Evolutionary conservation across 2,888 invertebrate species (phyloP).

Genomic region (Chrysolina oricalcia): DNA sequence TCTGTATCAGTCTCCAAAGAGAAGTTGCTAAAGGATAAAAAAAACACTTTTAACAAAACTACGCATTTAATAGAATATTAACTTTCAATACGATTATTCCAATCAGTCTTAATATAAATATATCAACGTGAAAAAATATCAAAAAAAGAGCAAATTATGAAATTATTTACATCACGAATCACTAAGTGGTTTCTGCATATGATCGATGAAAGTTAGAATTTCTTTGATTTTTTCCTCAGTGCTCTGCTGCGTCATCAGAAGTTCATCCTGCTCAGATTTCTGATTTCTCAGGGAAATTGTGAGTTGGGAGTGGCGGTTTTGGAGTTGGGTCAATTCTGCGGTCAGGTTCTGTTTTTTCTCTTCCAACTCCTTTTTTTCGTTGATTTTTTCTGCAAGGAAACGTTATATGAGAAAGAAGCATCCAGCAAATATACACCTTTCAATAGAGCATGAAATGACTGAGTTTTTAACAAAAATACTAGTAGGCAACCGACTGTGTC

Average conservation of each 20-base stretch:
- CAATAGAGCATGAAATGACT: too few relatives aligned
- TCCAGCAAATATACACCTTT: background rate
- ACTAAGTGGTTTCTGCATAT: slow-evolving; percentile 49
- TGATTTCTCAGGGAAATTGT: slow-evolving; percentile 69
- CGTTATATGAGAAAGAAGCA: background rate
- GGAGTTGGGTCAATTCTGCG: slow-evolving; percentile 69
- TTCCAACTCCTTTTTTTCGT: slow-evolving; percentile 67
- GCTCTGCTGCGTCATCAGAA: slow-evolving; percentile 63
- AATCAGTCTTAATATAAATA: slow-evolving; percentile 19
- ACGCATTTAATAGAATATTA: slow-evolving; percentile 3
- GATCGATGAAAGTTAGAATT: slow-evolving; percentile 66
- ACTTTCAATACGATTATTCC: background rate
- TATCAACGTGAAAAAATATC: background rate
- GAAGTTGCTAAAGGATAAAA: background rate
- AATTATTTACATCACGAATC: slow-evolving; percentile 21
- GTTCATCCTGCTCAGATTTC: slow-evolving; percentile 65
- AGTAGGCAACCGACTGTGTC: too few relatives aligned
- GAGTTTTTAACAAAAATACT: too few relatives aligned
- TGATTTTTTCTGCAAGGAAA: slow-evolving; percentile 67
- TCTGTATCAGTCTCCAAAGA: too few relatives aligned
- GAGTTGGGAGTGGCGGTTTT: slow-evolving; percentile 70
- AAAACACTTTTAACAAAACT: slow-evolving; percentile 1
- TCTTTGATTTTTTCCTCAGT: slow-evolving; percentile 69
- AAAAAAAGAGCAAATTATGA: background rate
- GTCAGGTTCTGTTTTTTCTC: slow-evolving; percentile 67